Evolutionary conservation across 2,113 vertebrate species (phyloP).

Genomic region (Tupaia chinensis): DNA sequence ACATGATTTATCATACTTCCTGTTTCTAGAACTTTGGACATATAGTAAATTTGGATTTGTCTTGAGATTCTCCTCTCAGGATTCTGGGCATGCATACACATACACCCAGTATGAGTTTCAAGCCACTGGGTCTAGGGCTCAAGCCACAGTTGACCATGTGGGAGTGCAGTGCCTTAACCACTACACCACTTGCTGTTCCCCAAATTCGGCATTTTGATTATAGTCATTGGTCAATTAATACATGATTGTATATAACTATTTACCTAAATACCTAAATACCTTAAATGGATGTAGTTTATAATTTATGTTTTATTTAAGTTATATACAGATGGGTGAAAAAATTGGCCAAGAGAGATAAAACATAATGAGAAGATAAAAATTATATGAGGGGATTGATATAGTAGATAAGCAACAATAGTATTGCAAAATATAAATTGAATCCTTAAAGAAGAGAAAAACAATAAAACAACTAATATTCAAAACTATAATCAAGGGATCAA

Average conservation of each 20-base stretch:
- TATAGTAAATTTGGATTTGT: background rate
- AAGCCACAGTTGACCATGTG: too few relatives aligned
- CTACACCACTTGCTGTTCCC: too few relatives aligned
- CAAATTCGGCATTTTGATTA: background rate
- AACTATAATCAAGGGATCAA: background rate
- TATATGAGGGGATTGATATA: background rate
- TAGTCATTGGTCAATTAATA: background rate
- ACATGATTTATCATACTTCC: background rate
- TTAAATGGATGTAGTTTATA: background rate
- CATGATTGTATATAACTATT: background rate
- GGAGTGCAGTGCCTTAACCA: too few relatives aligned
- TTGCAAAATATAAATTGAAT: background rate
- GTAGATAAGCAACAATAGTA: background rate
- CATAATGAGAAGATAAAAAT: background rate
- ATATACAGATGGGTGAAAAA: background rate
- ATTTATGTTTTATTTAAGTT: background rate
- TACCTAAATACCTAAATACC: background rate
- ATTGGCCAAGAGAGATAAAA: background rate
- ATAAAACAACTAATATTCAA: background rate
- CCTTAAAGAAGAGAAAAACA: background rate
- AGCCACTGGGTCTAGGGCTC: too few relatives aligned
- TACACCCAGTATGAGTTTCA: too few relatives aligned
- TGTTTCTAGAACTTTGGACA: background rate
- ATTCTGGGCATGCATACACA: too few relatives aligned
- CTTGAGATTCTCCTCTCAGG: background rate